Conservation (phyloP, 2,113 vertebrate species). For the Vireo altiloquus region DNA sequence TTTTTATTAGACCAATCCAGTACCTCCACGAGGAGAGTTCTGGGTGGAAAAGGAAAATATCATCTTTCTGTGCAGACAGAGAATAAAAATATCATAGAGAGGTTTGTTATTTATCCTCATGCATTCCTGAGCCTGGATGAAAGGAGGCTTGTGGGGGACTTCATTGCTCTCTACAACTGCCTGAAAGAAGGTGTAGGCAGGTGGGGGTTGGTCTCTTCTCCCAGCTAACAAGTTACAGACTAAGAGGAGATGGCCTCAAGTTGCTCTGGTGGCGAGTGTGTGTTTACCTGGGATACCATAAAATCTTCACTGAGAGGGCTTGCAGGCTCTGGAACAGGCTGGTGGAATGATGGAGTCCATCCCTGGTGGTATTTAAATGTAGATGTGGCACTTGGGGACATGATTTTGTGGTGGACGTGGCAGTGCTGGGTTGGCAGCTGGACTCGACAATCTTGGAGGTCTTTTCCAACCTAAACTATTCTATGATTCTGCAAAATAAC, state of each 20-base stretch:
- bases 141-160: not conserved
- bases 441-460: fast-evolving
- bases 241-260: not conserved
- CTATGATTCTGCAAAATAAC: not conserved
- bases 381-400: too few relatives aligned
- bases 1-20: not conserved
- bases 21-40: not conserved
- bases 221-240: not conserved
- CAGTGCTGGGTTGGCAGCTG: not conserved
- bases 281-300: not conserved
- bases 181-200: not conserved
- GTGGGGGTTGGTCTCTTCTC: not conserved
- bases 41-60: not conserved
- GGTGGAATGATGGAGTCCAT: too few relatives aligned
- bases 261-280: not conserved
- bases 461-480: not conserved
- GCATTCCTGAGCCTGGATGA: not conserved
- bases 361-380: not conserved
- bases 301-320: not conserved
- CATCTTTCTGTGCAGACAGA: not conserved
- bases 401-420: not conserved
- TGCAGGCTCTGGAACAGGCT: not conserved
- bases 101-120: not conserved
- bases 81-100: not conserved
- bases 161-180: not conserved